Conservation (phyloP, 1,140 invertebrate genomes). For the Cotesia typhae region DNA sequence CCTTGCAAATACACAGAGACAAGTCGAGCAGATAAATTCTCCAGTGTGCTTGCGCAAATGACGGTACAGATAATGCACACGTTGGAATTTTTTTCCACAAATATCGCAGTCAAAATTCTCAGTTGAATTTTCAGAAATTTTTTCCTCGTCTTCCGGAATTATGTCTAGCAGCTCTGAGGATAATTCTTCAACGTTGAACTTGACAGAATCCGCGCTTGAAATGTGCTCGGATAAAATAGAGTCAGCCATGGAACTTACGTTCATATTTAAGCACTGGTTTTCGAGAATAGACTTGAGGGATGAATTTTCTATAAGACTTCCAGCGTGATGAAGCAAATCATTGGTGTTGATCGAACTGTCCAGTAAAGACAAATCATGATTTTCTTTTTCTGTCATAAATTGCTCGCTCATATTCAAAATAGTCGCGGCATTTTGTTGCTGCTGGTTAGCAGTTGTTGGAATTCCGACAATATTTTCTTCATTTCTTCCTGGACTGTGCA, state of each 20-base stretch:
- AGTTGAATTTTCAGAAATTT: conserved; percentile 18
- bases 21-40: conserved; percentile 57
- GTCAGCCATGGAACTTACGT: conserved; percentile 35
- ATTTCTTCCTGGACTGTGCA: background rate
- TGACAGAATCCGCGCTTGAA: conserved; percentile 31
- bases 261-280: conserved; percentile 41
- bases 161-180: conserved; percentile 40
- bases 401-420: conserved; percentile 36
- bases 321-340: conserved; percentile 39
- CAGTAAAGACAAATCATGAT: conserved; percentile 36
- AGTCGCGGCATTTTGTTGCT: conserved; percentile 38
- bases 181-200: conserved; percentile 42
- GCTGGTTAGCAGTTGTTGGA: conserved; percentile 34
- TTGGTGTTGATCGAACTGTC: conserved; percentile 38
- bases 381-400: conserved; percentile 32
- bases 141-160: conserved; percentile 31
- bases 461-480: conserved; percentile 28
- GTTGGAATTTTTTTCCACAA: conserved; percentile 61
- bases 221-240: conserved; percentile 41
- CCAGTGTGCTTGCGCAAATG: conserved; percentile 65
- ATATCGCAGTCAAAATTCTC: conserved; percentile 59
- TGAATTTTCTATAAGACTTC: conserved; percentile 37
- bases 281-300: conserved; percentile 40
- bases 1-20: conserved; percentile 45
- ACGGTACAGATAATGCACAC: conserved; percentile 59